Evolutionary conservation across 2,888 invertebrate genomes (phyloP).

Genomic region (Eumerus sabulonum): DNA sequence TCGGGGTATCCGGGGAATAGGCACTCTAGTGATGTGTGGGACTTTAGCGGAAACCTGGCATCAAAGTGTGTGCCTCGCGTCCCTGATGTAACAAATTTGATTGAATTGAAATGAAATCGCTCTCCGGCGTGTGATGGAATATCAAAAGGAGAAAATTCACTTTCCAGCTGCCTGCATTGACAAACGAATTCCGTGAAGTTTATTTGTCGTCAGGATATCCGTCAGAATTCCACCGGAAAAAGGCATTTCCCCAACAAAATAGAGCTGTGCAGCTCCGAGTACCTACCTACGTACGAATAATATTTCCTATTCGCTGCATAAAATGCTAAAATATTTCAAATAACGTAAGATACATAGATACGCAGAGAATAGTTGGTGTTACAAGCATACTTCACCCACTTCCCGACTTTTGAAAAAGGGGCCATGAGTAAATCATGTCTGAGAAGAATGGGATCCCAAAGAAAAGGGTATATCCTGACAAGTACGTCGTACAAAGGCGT

Average conservation of each 20-base stretch:
- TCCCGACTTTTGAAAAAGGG: constrained; percentile 16
- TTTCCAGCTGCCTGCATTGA: constrained; percentile 54
- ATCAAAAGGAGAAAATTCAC: constrained; percentile 43
- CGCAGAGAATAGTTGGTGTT: not conserved
- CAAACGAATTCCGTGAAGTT: constrained; percentile 54
- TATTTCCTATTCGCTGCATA: constrained; percentile 4
- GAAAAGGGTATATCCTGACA: constrained; percentile 43
- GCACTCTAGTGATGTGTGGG: no score
- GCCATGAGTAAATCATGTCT: constrained; percentile 50
- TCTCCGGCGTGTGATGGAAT: no score
- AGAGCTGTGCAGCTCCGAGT: not conserved
- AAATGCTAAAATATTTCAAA: constrained; percentile 26
- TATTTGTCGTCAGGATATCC: constrained; percentile 38
- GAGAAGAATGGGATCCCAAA: constrained; percentile 40
- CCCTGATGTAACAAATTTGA: no score
- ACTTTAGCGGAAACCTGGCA: no score
- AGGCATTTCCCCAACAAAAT: not conserved
- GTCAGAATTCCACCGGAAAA: constrained; percentile 19
- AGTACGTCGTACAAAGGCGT: constrained; percentile 40
- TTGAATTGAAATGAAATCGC: no score
- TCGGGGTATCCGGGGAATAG: no score
- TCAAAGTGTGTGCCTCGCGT: no score
- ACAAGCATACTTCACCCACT: constrained; percentile 6
- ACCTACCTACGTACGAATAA: constrained; percentile 19
- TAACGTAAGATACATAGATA: not conserved